A percentile compares a stretch with the other conserved stretches of the same genome.
Conservation (phyloP, 2,797 vertebrate genomes). For the Arnoldichthys spilopterus region DNA sequence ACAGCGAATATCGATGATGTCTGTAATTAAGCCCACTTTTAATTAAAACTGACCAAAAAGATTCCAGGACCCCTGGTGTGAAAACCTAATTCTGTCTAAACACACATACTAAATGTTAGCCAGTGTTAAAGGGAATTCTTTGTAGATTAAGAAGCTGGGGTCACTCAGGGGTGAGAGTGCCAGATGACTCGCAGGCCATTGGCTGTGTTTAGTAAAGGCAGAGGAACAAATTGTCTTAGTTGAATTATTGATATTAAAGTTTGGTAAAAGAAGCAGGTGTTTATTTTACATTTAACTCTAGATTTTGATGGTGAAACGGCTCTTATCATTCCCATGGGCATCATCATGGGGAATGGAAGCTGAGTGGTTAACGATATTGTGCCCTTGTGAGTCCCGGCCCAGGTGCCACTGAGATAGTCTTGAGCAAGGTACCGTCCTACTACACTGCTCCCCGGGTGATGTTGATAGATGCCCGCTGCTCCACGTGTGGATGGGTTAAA, state of each 20-base stretch:
- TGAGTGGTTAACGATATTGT: no score
- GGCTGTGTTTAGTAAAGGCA: not conserved
- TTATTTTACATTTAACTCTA: not conserved
- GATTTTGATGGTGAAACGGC: not conserved
- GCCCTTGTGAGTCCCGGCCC: no score
- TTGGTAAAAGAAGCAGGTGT: not conserved
- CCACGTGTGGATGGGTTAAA: no score
- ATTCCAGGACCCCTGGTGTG: not conserved
- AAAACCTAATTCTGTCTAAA: not conserved
- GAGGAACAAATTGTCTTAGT: not conserved
- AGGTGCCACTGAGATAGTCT: no score
- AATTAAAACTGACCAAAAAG: not conserved
- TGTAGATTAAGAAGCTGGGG: not conserved
- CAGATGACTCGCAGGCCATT: not conserved
- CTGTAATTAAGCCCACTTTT: not conserved
- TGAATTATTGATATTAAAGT: not conserved
- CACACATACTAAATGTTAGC: not conserved
- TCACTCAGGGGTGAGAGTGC: not conserved
- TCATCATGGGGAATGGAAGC: no score
- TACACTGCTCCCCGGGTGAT: no score
- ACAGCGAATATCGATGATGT: no score
- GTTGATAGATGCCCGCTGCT: no score
- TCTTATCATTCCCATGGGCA: not conserved
- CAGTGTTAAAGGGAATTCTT: not conserved
- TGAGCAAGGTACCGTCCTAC: no score